Base-by-base conservation (phyloP, 2,888 invertebrate species). In the Standfussiana lucernea region DNA sequence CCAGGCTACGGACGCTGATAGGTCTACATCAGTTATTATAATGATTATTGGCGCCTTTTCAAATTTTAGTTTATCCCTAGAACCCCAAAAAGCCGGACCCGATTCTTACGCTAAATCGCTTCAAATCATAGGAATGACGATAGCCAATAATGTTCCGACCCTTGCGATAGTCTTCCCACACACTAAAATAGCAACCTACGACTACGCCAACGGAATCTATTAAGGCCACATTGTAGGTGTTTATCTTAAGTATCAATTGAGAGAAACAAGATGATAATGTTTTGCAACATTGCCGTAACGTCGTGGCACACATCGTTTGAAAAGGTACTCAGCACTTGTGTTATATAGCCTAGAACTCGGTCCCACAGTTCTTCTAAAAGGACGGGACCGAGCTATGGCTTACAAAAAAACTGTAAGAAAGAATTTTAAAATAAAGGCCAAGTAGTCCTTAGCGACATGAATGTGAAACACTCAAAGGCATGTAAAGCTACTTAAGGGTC, bases 391-490 rank as follows among this genome's bases (percentile, higher is more conserved):
- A 59, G 59, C 10, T 18, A 65, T 15, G 65, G 35, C 64, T 84
- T 59, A 7, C 18, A 75, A 28, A 53, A 82, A 81, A 75, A 64
- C 18, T 28, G 56, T 40, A 66, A 62, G 76, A 53, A 75, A 28
- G 56, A 71, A 65, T 71, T 82, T 77, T 56, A 82, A 72, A 75
- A 45, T 68, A 80, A 82, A 72, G 7, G 21, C 59, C 53, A 82
- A 85, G 59, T 85, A 47, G 75, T 66, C 72, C 69, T 66, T 59
- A 35, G 15, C 71, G 47, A 77, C 69, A 83, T 85, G 82, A 76
- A 82, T 65, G 64, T 61, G 59, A 68, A 83, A 86, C 64, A 59
- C 69, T 83, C 56, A 70, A 62, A 59, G 65, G n/a, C 67, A 69
- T 72, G 72, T 71, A 71, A 68, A 67, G 79, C 73, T 83, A 64